These are phyloP conservation scores for Lutjanus campechanus DNA, from an alignment of 2,797 vertebrate genomes.

Conservation along the genomic window DNA sequence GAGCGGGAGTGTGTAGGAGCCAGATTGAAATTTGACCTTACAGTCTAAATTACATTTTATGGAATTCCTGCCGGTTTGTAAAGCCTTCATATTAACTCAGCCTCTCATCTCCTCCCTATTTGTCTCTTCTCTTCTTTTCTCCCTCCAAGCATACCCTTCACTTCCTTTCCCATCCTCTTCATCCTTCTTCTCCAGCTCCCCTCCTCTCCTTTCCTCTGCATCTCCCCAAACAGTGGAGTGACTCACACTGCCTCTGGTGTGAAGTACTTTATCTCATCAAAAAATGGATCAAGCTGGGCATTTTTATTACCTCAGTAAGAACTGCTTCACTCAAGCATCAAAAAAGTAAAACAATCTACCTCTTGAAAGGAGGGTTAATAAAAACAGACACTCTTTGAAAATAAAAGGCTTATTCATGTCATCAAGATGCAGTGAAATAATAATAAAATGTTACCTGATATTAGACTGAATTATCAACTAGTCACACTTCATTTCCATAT, in stretches of 20 bases:
- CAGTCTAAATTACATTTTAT: slow-evolving; percentile 4
- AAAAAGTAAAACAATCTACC: slow-evolving; percentile 7
- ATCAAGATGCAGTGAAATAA: not conserved
- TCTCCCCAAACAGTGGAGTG: slow-evolving; percentile 19
- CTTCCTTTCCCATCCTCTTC: slow-evolving; percentile 10
- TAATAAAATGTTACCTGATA: not conserved
- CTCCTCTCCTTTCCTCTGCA: not conserved
- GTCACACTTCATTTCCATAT: too few relatives aligned
- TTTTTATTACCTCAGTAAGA: slow-evolving; percentile 26
- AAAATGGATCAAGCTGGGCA: slow-evolving; percentile 9
- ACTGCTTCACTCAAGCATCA: slow-evolving; percentile 4
- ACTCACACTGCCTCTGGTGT: slow-evolving; percentile 20
- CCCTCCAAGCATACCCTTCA: slow-evolving; percentile 5
- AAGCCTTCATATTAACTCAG: not conserved
- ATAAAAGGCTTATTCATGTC: not conserved
- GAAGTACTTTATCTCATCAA: slow-evolving; percentile 47
- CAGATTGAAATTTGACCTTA: not conserved
- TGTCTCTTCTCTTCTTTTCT: not conserved
- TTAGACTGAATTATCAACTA: too few relatives aligned
- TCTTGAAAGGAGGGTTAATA: slow-evolving; percentile 17
- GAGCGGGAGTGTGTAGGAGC: too few relatives aligned
- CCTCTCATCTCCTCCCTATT: not conserved
- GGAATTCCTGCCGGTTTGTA: not conserved
- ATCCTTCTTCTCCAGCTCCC: not conserved
- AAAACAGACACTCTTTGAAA: not conserved